Evolutionary conservation across 1,140 invertebrate genomes (phyloP).

Genomic region (Sarcophaga peregrina): DNA sequence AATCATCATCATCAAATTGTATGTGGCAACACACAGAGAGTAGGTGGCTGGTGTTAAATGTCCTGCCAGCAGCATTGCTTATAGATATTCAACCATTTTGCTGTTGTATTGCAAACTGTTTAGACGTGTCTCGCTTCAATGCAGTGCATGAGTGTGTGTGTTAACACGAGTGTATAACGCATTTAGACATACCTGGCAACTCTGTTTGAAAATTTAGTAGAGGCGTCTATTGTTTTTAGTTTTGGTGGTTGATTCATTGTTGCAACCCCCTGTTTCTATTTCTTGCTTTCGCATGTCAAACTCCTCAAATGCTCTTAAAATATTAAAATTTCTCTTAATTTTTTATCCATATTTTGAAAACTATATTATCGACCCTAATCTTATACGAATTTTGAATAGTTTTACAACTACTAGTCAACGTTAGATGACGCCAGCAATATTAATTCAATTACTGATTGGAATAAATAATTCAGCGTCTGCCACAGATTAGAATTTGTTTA

Average conservation of each 20-base stretch:
- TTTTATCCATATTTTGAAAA: slow-evolving; percentile 13
- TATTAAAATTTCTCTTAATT: neutral
- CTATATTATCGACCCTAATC: slow-evolving; percentile 33
- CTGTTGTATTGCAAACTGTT: slow-evolving; percentile 30
- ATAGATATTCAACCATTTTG: slow-evolving; percentile 23
- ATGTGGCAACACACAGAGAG: neutral
- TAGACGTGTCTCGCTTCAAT: slow-evolving; percentile 29
- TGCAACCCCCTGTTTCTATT: neutral
- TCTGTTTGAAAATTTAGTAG: slow-evolving; percentile 1
- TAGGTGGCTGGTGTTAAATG: slow-evolving; percentile 18
- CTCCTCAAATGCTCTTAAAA: slow-evolving; percentile 14
- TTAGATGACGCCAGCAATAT: neutral
- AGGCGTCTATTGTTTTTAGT: slow-evolving; percentile 23
- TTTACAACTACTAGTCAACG: neutral
- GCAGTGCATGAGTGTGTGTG: neutral
- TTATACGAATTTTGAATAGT: neutral
- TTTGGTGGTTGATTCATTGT: slow-evolving; percentile 33
- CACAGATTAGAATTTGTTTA: too few species aligned
- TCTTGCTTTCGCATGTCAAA: neutral
- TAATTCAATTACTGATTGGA: too few species aligned
- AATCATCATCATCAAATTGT: neutral
- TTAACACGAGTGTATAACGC: too few species aligned
- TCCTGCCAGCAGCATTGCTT: neutral
- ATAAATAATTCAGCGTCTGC: too few species aligned
- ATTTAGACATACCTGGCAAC: neutral